A percentile compares a stretch with the other conserved stretches of the same genome.
phyloP scores from a whole-genome alignment of 2,888 invertebrate species.

The Epinotia ramella region DNA sequence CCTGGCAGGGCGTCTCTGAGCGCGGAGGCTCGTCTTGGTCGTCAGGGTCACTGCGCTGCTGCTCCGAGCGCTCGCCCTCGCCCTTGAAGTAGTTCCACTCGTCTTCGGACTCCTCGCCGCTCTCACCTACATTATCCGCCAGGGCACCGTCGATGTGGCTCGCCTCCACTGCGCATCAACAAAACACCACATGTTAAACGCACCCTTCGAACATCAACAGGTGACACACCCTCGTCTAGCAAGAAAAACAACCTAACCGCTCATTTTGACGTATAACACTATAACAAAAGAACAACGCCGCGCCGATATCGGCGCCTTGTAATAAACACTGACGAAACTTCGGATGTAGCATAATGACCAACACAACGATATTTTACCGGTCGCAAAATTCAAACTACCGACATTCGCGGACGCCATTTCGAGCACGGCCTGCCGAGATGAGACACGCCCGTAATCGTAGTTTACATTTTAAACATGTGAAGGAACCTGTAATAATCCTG shows the following conservation, averaged over 20 bases:
- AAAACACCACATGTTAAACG: conserved; percentile 54
- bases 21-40: conserved; percentile 73
- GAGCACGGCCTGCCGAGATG: conserved; percentile 66
- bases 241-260: conserved; percentile 45
- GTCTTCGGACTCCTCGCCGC: conserved; percentile 92
- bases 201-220: conserved; percentile 69
- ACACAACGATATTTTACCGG: conserved; percentile 74
- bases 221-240: conserved; percentile 76
- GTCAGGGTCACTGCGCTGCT: conserved; percentile 83
- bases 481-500: conserved; percentile 71
- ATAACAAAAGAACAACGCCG: conserved; percentile 33
- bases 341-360: conserved; percentile 50
- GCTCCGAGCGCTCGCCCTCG: conserved; percentile 86
- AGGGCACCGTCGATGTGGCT: conserved; percentile 81
- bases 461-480: conserved; percentile 44
- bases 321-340: conserved; percentile 49
- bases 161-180: conserved; percentile 74
- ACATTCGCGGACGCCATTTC: conserved; percentile 82
- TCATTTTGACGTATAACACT: conserved; percentile 5
- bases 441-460: conserved; percentile 74
- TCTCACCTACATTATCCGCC: conserved; percentile 91
- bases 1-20: conserved; percentile 80
- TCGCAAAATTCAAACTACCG: conserved; percentile 77
- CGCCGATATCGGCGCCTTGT: conserved; percentile 42
- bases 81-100: conserved; percentile 94